A percentile compares a stretch with the other conserved stretches of the same genome.
These are phyloP conservation scores for Ridgeia piscesae DNA, from an alignment of 1,140 invertebrate species.

Conservation along the genomic window DNA sequence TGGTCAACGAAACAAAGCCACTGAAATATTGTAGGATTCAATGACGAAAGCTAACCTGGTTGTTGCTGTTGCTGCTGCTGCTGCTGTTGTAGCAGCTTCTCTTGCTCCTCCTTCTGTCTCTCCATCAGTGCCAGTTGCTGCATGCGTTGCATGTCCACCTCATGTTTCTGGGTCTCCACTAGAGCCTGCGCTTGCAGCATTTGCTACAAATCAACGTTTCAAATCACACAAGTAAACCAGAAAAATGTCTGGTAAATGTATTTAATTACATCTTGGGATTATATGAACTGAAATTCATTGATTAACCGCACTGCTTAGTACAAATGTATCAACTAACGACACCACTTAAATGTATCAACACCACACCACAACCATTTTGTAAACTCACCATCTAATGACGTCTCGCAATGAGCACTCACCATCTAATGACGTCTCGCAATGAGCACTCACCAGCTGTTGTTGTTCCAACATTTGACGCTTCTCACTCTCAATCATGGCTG, in stretches of 20 bases:
- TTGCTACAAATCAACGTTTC: background rate
- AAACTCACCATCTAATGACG: background rate
- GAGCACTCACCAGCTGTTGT: conserved; percentile 6
- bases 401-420: background rate
- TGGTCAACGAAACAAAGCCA: background rate
- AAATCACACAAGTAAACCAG: background rate
- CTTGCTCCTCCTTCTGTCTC: conserved; percentile 21
- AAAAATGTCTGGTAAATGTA: too few species aligned
- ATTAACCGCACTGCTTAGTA: background rate
- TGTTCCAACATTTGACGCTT: background rate
- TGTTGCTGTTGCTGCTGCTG: background rate
- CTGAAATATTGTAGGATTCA: background rate
- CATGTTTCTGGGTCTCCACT: conserved; percentile 19
- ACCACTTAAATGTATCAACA: background rate
- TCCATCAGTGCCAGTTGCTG: conserved; percentile 26
- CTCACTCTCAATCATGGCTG: background rate
- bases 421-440: background rate
- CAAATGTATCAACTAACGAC: background rate
- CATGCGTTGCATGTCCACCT: conserved; percentile 21
- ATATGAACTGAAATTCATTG: background rate
- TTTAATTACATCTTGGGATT: too few species aligned
- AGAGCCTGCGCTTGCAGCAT: background rate
- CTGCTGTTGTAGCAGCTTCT: conserved; percentile 21
- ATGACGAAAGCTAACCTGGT: background rate
- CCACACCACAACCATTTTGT: background rate